A percentile compares a stretch with the other conserved stretches of the same genome.
Evolutionary conservation across 37 sponge, comb jelly and placozoan genomes (phyloP).

Genomic region (Spongilla lacustris): DNA sequence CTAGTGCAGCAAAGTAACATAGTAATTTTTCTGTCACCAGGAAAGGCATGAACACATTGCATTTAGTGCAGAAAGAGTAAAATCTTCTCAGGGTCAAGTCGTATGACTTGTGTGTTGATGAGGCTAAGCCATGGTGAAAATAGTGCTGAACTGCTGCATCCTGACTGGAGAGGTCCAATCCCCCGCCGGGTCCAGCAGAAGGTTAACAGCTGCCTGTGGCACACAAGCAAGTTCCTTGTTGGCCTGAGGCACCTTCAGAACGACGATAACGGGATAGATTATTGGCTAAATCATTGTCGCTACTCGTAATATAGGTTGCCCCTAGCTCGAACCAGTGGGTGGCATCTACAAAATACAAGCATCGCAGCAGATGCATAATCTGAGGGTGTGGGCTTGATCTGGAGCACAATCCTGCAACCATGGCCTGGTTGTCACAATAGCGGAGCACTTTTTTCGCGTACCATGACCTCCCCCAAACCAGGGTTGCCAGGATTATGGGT

Average conservation of each 20-base stretch:
- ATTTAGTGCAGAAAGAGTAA: constrained; percentile 33
- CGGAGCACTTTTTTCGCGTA: constrained; percentile 6
- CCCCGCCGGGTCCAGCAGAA: constrained; percentile 22
- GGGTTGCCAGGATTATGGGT: constrained; percentile 26
- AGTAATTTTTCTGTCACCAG: constrained; percentile 55
- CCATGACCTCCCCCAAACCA: constrained; percentile 49
- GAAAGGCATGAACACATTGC: constrained; percentile 15
- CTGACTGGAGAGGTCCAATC: constrained; percentile 63
- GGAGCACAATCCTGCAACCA: constrained; percentile 35
- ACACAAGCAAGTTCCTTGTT: neutral
- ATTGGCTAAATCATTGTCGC: constrained; percentile 41
- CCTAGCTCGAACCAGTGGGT: neutral
- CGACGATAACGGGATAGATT: constrained; percentile 43
- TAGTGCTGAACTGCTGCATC: constrained; percentile 37
- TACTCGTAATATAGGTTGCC: constrained; percentile 6
- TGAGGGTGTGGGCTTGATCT: constrained; percentile 8
- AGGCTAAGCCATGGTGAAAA: constrained; percentile 38
- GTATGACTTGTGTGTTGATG: constrained; percentile 49
- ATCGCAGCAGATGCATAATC: constrained; percentile 54
- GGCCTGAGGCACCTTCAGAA: constrained; percentile 40
- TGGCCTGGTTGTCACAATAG: constrained; percentile 60
- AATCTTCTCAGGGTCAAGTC: constrained; percentile 21
- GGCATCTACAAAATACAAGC: constrained; percentile 25
- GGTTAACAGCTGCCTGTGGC: neutral
- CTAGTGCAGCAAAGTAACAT: constrained; percentile 42